Conservation (phyloP, 1,140 invertebrate genomes). For the Caerostris extrusa region DNA sequence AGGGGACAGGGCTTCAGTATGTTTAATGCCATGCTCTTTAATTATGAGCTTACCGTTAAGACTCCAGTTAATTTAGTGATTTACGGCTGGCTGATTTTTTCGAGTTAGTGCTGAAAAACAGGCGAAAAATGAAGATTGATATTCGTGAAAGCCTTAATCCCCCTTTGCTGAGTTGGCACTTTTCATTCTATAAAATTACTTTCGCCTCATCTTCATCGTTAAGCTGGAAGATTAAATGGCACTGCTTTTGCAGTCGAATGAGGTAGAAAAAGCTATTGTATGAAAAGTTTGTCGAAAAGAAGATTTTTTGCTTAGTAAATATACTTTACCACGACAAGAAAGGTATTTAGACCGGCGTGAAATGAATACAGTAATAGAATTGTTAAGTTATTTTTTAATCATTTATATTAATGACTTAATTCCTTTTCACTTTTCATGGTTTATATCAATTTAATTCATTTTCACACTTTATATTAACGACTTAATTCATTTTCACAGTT, state of each 20-base stretch:
- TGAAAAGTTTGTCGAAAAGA: not conserved
- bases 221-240: slow-evolving; percentile 60
- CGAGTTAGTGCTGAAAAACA: slow-evolving; percentile 60
- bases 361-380: not conserved
- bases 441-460: not conserved
- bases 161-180: slow-evolving; percentile 28
- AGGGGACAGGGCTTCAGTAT: slow-evolving; percentile 12
- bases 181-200: slow-evolving; percentile 61
- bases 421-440: not conserved
- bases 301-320: not conserved
- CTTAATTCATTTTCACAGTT: too few relatives aligned
- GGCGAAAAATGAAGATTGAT: slow-evolving; percentile 65
- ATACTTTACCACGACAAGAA: slow-evolving; percentile 1
- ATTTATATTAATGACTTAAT: not conserved
- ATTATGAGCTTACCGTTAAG: slow-evolving; percentile 71
- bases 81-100: slow-evolving; percentile 58
- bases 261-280: not conserved
- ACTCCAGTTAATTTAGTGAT: slow-evolving; percentile 70
- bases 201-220: slow-evolving; percentile 57
- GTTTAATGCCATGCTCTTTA: slow-evolving; percentile 69
- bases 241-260: not conserved
- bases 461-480: not conserved
- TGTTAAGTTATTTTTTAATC: not conserved
- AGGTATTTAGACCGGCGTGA: not conserved
- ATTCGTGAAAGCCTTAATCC: slow-evolving; percentile 68